These are phyloP conservation scores for Lomographa bimaculata DNA, from an alignment of 2,888 invertebrate species.

Conservation along the genomic window DNA sequence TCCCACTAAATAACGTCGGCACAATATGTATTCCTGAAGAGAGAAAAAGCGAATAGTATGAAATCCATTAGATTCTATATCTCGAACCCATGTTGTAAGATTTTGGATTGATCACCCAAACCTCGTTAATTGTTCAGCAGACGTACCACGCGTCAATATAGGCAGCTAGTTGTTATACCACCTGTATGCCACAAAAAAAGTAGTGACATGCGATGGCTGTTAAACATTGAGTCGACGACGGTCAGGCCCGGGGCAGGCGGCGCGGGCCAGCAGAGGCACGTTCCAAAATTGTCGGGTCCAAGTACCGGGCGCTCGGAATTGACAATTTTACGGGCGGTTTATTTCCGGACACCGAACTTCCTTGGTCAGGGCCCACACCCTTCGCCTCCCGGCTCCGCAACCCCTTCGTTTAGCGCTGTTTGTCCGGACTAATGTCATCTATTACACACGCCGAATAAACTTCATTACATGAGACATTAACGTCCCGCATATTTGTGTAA, in stretches of 20 bases:
- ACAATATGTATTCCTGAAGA: too few relatives aligned
- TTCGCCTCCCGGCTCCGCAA: conserved; percentile 47
- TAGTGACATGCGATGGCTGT: conserved; percentile 38
- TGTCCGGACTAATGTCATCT: conserved; percentile 42
- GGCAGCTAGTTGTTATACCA: too few relatives aligned
- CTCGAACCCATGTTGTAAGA: too few relatives aligned
- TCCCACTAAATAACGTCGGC: too few relatives aligned
- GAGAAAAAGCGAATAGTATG: too few relatives aligned
- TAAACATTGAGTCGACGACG: conserved; percentile 43
- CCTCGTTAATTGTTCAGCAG: too few relatives aligned
- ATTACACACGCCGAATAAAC: conserved; percentile 41
- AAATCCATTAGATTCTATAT: too few relatives aligned
- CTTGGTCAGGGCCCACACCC: conserved; percentile 64
- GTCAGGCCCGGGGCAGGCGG: conserved; percentile 40
- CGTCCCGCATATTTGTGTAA: conserved; percentile 21
- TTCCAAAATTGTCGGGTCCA: conserved; percentile 70
- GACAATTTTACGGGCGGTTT: conserved; percentile 89
- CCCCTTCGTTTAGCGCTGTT: conserved; percentile 57
- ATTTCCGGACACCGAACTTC: conserved; percentile 83
- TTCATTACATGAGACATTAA: conserved; percentile 19
- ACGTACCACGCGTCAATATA: too few relatives aligned
- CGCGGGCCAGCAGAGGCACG: conserved; percentile 44
- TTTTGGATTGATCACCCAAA: too few relatives aligned
- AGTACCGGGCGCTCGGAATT: conserved; percentile 81
- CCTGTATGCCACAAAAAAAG: too few relatives aligned